Base-by-base conservation (phyloP, 2,888 invertebrate genomes). In the Gymnoscelis rufifasciata region DNA sequence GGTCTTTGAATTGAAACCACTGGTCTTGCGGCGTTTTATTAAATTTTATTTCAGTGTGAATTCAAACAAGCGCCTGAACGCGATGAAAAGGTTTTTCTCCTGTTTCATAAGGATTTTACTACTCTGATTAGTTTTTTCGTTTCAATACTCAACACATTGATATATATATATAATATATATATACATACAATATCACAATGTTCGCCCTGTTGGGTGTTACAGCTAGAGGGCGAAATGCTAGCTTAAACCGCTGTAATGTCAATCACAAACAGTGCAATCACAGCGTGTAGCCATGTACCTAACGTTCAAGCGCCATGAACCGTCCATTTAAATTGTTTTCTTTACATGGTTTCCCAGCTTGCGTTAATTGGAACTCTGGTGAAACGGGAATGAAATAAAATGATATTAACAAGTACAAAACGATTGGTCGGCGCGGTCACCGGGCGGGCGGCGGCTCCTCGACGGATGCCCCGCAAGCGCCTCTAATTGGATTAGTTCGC, bases 401-500 rank as follows among this genome's bases (percentile, higher is more conserved):
- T 44, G 40, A 47, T 54, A 55, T 55, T 47, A 60, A 51, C 55
- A 60, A 59, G 51, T 57, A 65, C 57, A 59, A 64, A 65, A 56
- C 58, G 55, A 57, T 51, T 35, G 41, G 52, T 56, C 44, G 43
- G 38, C 41, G 29, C 44, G 33, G 43, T 43, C 56, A 7, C 29
- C 54, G 54, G 56, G 56, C 57, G 55, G 55, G 41, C 59, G 57
- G 50, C 57, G 61, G 55, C 59, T 59, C 38, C 50, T 51, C 51
- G 47, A 47, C 55, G 56, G 51, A 48, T 47, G 35, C 35, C 46
- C 45, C 47, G 33, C 56, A 56, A 59, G 52, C 53, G 55, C 49
- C 61, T 62, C 70, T 82, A 80, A 82, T 82, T 82, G 77, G 78
- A 81, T 83, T 82, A 79, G 78, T 81, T 81, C 68, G 64, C 70